These are phyloP conservation scores for Cordilura impudica DNA, from an alignment of 2,888 invertebrate genomes.

Conservation along the genomic window DNA sequence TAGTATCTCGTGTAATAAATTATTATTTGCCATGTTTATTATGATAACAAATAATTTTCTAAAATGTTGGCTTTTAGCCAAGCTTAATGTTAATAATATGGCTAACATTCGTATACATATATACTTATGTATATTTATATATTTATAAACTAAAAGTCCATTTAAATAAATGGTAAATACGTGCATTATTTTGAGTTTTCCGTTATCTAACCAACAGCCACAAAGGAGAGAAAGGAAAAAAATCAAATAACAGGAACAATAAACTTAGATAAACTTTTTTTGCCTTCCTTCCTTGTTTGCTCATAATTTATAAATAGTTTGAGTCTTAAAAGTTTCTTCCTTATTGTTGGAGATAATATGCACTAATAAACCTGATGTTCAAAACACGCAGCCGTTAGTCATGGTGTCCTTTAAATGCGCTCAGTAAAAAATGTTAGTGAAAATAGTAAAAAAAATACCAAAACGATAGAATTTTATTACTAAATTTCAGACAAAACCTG, in stretches of 20 bases:
- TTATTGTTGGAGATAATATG: conserved; percentile 34
- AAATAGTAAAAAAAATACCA: no score
- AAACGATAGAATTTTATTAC: no score
- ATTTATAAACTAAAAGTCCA: conserved; percentile 6
- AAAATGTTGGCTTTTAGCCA: conserved; percentile 19
- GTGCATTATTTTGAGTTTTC: conserved; percentile 5
- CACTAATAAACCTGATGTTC: conserved; percentile 47
- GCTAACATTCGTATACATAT: conserved; percentile 19
- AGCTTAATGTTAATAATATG: conserved; percentile 16
- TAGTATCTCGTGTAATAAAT: background rate
- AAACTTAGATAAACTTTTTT: conserved; percentile 31
- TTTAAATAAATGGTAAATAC: conserved; percentile 24
- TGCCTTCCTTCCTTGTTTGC: background rate
- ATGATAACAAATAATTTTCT: background rate
- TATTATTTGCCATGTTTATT: background rate
- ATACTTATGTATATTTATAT: background rate
- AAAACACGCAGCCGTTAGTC: conserved; percentile 5
- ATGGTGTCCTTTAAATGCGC: conserved; percentile 17
- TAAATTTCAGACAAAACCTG: no score
- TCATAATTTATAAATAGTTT: background rate
- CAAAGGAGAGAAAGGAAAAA: background rate
- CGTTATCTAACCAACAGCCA: background rate
- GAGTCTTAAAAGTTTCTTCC: background rate
- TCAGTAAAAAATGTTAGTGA: background rate
- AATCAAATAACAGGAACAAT: conserved; percentile 47